Percentiles rank a stretch among this genome's conserved stretches.
These are phyloP conservation scores for Myiothlypis chrysogaster DNA, from an alignment of 2,797 vertebrate species.

Conservation along the genomic window DNA sequence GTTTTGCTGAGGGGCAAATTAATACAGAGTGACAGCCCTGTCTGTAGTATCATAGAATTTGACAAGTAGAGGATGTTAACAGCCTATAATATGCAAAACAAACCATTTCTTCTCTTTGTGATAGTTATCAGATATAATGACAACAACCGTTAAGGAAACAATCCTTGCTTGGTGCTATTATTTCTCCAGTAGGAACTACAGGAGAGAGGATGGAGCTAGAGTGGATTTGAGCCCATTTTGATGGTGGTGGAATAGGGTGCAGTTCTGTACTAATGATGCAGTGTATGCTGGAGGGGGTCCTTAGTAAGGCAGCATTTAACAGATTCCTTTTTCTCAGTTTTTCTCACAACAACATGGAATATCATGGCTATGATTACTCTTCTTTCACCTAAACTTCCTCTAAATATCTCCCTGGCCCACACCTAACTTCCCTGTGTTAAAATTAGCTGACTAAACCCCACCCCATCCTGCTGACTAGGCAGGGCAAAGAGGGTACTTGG, in stretches of 20 bases:
- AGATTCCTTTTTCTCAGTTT: not conserved
- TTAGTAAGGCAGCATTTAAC: not conserved
- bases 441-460: not conserved
- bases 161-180: not conserved
- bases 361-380: not conserved
- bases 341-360: not conserved
- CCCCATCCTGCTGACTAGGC: not conserved
- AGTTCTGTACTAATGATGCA: not conserved
- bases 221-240: not conserved
- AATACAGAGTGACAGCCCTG: not conserved
- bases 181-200: not conserved
- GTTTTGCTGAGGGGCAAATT: constrained; percentile 63
- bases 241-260: not conserved
- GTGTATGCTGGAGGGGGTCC: not conserved
- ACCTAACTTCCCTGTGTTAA: not conserved
- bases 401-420: not conserved
- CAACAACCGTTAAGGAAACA: not conserved
- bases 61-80: constrained; percentile 38
- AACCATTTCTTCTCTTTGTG: not conserved
- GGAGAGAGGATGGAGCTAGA: not conserved
- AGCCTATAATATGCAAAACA: constrained; percentile 38
- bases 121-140: not conserved
- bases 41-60: not conserved
- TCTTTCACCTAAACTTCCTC: not conserved
- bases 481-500: not conserved